Base-by-base conservation (phyloP, 2,113 vertebrate species). In the Chascanopsetta lugubris region DNA sequence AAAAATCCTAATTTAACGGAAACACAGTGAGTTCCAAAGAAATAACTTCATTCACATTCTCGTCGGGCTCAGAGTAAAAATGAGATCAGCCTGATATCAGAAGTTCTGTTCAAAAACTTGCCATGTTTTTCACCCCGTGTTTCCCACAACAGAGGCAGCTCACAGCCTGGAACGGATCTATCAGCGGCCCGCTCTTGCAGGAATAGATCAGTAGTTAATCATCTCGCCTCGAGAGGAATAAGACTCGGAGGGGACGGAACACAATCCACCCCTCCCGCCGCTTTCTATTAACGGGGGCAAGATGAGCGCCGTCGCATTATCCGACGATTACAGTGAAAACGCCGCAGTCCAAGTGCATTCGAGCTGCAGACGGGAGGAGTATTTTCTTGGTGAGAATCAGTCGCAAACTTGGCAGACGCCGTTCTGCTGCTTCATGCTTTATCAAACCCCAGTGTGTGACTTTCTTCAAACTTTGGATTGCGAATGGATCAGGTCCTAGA, bases 31-130 rank as follows among this genome's bases (percentile, higher is more conserved):
- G 72, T 47, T 13, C 77, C 77, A 54, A 17, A 20, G 54, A 55
- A 61, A 81, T 71, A 76, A 73, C 1, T 61, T 71, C 64, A 62
- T 38, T 65, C 68, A 55, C 8, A 71, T 45, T 24, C 26, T 29
- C 49, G 62, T 72, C 29, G 40, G 7, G 13, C 55, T 17, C 1
- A 69, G 2, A 50, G 55, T 48, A 69, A 69, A n/a, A 62, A 69
- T 30, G 47, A 43, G 21, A 50, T 22, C 13, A 20, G 36, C 21
- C 47, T 30, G 0, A 40, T 45, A 25, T 38, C 17, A 53, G 32
- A 57, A 50, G 40, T 72, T 64, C 15, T n/a, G 30, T 20, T 4
- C 46, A 46, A 68, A 68, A 68, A 68, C 51, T 48, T 57, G 51
- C 15, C 50, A 26, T 55, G 46, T 51, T 43, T n/a, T 45, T 46